Percentiles rank a stretch among this genome's conserved stretches.
Conservation (phyloP, 2,888 invertebrate genomes). For the Hypomecis punctinalis region DNA sequence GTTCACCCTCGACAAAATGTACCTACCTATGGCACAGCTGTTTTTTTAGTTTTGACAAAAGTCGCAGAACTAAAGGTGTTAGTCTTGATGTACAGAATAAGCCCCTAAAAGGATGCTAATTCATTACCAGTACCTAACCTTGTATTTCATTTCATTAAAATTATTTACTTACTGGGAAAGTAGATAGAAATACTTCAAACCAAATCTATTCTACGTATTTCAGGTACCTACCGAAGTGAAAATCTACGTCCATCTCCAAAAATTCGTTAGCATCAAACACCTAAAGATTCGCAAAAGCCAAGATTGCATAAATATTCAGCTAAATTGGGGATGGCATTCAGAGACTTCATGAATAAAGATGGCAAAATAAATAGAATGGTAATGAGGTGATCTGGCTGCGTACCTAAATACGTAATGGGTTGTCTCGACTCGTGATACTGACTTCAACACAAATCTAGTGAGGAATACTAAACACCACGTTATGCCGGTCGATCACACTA, state of each 20-base stretch:
- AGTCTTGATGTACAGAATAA: too few relatives aligned
- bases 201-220: too few relatives aligned
- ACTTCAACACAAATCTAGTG: constrained; percentile 8
- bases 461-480: constrained; percentile 23
- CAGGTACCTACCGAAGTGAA: neutral
- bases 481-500: constrained; percentile 1
- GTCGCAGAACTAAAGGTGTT: too few relatives aligned
- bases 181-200: too few relatives aligned
- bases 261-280: constrained; percentile 13
- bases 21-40: too few relatives aligned
- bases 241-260: neutral
- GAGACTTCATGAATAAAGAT: constrained; percentile 51
- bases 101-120: too few relatives aligned
- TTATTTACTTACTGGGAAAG: too few relatives aligned
- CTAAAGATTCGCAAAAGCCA: constrained; percentile 26
- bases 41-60: too few relatives aligned
- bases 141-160: too few relatives aligned
- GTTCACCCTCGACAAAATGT: too few relatives aligned
- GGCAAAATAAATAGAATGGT: constrained; percentile 41
- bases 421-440: constrained; percentile 24
- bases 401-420: constrained; percentile 28
- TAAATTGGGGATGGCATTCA: constrained; percentile 37
- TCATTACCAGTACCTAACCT: too few relatives aligned
- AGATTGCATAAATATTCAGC: constrained; percentile 42
- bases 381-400: constrained; percentile 44